phyloP scores from a whole-genome alignment of 2,888 invertebrate species.

The Drosophila robusta region DNA sequence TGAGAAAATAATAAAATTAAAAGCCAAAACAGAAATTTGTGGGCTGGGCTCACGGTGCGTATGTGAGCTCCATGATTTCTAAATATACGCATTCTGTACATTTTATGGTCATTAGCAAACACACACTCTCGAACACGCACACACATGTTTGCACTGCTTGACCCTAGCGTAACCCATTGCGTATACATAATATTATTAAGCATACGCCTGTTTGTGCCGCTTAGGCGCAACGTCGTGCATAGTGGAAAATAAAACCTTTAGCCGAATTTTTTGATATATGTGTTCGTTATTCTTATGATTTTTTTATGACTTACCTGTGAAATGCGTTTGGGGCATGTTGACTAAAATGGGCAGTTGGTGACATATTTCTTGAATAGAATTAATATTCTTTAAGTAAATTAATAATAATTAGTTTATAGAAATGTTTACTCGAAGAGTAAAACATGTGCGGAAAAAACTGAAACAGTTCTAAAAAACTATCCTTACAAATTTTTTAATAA shows the following conservation, averaged over 20 bases:
- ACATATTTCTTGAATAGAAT: no score
- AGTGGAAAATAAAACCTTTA: slow-evolving; percentile 18
- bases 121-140: slow-evolving; percentile 11
- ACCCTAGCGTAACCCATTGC: slow-evolving; percentile 48
- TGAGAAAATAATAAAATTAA: slow-evolving; percentile 76
- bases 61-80: slow-evolving; percentile 51
- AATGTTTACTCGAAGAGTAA: no score
- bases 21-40: slow-evolving; percentile 25
- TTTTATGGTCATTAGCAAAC: slow-evolving; percentile 51
- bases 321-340: slow-evolving; percentile 16
- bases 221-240: slow-evolving; percentile 46
- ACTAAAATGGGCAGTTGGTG: not conserved
- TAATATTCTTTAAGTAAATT: no score
- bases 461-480: no score
- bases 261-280: slow-evolving; percentile 46
- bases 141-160: slow-evolving; percentile 27
- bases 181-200: slow-evolving; percentile 55
- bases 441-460: no score
- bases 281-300: slow-evolving; percentile 39
- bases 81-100: slow-evolving; percentile 19
- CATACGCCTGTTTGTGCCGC: slow-evolving; percentile 45
- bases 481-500: no score
- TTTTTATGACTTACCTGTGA: slow-evolving; percentile 42
- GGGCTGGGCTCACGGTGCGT: slow-evolving; percentile 62
- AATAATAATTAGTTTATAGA: no score